Base-by-base conservation (phyloP, 2,888 invertebrate genomes). In the Cephonodes hylas region DNA sequence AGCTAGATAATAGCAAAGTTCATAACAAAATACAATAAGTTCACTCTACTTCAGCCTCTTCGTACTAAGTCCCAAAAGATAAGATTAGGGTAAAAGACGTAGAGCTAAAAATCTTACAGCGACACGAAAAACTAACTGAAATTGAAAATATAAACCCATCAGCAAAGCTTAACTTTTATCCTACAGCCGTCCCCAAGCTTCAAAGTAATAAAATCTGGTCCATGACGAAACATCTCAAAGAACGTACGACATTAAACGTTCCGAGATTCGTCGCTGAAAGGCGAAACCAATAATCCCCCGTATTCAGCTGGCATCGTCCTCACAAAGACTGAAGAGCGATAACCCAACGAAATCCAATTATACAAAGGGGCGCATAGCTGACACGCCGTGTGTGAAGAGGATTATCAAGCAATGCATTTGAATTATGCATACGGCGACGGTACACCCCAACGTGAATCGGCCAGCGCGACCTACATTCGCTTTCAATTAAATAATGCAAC, bases 341-440 rank as follows among this genome's bases (percentile, higher is more conserved):
- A 81, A 79, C 80, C 80, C 75, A 77, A 77, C 74, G 74, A 74
- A 79, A 86, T 86, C 81, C 81, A 82, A 86, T 87, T 84, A 86
- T 74, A 78, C 76, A 78, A 83, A 81, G 78, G 67, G 74, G 74
- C 70, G 72, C 69, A 68, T 64, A 73, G 77, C 74, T 79, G 79
- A 84, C 80, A 75, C 75, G 68, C 72, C 74, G 73, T 64, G 77
- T 72, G 73, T 70, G 70, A 76, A 76, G 74, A 74, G 69, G 80
- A 82, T 80, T 81, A 85, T 76, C 76, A 67, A 70, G 64, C 62
- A 58, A 53, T 62, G 75, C 75, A 70, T 69, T 61, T 59, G 64
- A 68, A 70, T 71, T 66, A 68, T 63, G 56, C 62, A 62, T 59
- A 45, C 31, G 6, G 60, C 42, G 2, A 22, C 58, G 20, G 25